Conservation (phyloP, 2,888 invertebrate species). For the Rhopalosiphum nymphaeae region DNA sequence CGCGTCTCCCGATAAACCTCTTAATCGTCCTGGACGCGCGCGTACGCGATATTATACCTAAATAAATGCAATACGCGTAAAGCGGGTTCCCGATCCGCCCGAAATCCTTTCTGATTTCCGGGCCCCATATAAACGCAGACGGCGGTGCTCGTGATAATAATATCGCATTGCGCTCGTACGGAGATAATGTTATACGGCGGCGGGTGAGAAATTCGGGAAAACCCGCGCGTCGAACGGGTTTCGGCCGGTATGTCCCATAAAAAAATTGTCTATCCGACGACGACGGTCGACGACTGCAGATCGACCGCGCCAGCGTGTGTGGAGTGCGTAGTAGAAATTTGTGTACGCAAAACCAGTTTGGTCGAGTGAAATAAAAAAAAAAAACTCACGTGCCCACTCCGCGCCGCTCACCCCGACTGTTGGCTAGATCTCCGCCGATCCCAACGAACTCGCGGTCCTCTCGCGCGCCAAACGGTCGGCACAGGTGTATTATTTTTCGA, state of each 20-base stretch:
- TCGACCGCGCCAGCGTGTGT: background rate
- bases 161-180: background rate
- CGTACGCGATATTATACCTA: background rate
- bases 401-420: background rate
- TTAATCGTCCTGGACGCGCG: background rate
- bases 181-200: background rate
- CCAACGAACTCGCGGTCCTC: background rate
- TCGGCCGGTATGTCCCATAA: constrained; percentile 10
- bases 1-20: background rate
- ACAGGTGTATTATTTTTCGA: background rate
- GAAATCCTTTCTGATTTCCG: background rate
- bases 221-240: constrained; percentile 49
- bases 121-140: background rate
- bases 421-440: background rate
- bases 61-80: background rate
- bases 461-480: background rate
- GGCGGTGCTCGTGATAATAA: too few species aligned
- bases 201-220: constrained; percentile 45
- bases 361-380: constrained; percentile 19
- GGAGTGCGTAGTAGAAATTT: constrained; percentile 20
- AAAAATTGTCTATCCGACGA: constrained; percentile 44
- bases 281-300: background rate
- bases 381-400: background rate
- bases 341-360: constrained; percentile 55
- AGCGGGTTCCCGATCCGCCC: background rate